Conservation (phyloP, 2,113 vertebrate genomes). For the Sinocyclocheilus rhinocerous region DNA sequence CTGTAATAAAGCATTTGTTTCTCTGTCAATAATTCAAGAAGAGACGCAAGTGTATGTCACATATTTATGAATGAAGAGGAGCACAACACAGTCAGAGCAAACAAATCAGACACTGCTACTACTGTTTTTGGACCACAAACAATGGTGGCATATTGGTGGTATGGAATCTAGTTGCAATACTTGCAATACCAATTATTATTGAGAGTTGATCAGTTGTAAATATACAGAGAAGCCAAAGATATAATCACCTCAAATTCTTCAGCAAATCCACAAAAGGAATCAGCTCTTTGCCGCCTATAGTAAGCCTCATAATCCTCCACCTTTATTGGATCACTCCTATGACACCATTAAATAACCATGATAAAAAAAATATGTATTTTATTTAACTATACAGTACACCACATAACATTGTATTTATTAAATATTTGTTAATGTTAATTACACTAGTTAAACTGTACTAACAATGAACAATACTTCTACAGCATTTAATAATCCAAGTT, state of each 20-base stretch:
- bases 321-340: slow-evolving; percentile 74
- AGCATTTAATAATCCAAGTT: too few relatives aligned
- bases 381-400: background rate
- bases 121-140: background rate
- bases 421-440: background rate
- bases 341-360: background rate
- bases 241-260: slow-evolving; percentile 88
- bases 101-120: background rate
- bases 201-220: background rate
- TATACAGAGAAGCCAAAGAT: background rate
- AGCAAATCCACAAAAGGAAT: slow-evolving; percentile 92
- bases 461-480: too few relatives aligned
- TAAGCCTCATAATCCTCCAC: slow-evolving; percentile 87
- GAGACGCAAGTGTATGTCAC: background rate
- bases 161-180: background rate
- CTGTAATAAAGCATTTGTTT: background rate
- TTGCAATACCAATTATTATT: background rate
- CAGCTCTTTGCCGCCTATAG: slow-evolving; percentile 89
- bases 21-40: background rate
- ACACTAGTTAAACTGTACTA: too few relatives aligned
- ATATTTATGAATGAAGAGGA: background rate
- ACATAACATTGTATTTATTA: background rate
- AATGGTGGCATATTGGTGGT: background rate
- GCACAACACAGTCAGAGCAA: background rate
- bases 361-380: background rate